Percentiles rank a stretch among this genome's conserved stretches.
phyloP scores from a whole-genome alignment of 2,797 vertebrate genomes.

The Lithobates pipiens region DNA sequence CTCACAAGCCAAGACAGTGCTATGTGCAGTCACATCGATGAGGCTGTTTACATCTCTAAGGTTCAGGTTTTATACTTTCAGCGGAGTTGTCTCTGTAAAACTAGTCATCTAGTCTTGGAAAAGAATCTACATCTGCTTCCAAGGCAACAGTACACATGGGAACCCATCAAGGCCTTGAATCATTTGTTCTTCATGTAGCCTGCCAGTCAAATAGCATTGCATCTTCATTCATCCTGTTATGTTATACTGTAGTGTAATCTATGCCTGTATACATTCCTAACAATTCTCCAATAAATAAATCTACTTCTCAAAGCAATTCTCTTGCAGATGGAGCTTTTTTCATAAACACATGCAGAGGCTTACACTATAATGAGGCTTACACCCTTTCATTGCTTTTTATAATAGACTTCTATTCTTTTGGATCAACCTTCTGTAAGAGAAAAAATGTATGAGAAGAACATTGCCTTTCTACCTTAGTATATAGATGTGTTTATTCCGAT shows the following conservation, averaged over 20 bases:
- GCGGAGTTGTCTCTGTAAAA: neutral
- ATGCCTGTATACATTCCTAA: neutral
- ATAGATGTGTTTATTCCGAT: neutral
- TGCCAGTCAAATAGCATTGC: neutral
- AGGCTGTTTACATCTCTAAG: neutral
- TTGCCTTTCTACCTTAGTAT: neutral
- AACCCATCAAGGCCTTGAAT: conserved; percentile 15
- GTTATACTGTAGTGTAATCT: neutral
- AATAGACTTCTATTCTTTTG: neutral
- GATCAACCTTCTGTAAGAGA: neutral
- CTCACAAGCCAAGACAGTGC: neutral
- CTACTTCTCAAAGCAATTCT: neutral
- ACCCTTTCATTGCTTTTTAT: neutral
- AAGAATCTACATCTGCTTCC: conserved; percentile 18
- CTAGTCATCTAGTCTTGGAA: neutral
- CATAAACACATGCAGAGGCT: neutral
- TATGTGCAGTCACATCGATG: neutral
- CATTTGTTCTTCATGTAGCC: neutral
- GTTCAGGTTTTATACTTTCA: neutral
- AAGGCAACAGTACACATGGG: conserved; percentile 32
- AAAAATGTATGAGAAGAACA: neutral
- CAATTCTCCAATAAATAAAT: neutral
- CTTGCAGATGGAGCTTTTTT: neutral
- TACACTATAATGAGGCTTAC: neutral
- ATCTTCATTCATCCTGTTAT: neutral